These are phyloP conservation scores for Eriocheir sinensis DNA, from an alignment of 1,140 invertebrate genomes.

Conservation along the genomic window DNA sequence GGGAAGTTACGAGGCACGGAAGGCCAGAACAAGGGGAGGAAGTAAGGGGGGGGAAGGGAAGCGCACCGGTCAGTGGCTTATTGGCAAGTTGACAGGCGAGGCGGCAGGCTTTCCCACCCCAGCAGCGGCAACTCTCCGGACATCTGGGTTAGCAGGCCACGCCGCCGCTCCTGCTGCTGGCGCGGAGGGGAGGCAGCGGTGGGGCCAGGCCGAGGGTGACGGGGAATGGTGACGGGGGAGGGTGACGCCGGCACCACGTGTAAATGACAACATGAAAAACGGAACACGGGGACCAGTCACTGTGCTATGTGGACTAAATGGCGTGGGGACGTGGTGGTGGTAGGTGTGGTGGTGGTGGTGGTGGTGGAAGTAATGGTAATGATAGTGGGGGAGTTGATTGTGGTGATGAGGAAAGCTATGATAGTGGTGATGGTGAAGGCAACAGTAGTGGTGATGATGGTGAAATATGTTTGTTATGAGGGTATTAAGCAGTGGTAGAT, in stretches of 20 bases:
- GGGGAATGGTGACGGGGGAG: not conserved
- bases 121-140: slow-evolving; percentile 19
- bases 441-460: no score
- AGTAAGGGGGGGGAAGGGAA: not conserved
- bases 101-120: slow-evolving; percentile 32
- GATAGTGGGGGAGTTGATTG: no score
- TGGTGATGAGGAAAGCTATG: no score
- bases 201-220: not conserved
- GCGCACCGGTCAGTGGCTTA: slow-evolving; percentile 46
- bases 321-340: no score
- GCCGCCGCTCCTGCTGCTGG: not conserved
- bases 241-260: not conserved
- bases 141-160: slow-evolving; percentile 19
- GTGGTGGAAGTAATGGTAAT: no score
- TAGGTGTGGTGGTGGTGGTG: no score
- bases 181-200: not conserved
- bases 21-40: not conserved
- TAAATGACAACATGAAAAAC: no score
- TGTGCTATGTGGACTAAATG: no score
- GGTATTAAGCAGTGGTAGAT: no score
- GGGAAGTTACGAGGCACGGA: not conserved
- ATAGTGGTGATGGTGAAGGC: no score
- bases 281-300: no score
- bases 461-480: no score
- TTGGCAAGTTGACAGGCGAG: slow-evolving; percentile 52